A percentile compares a stretch with the other conserved stretches of the same genome.
Conservation (phyloP, 2,797 vertebrate genomes). For the Monodelphis domestica region DNA sequence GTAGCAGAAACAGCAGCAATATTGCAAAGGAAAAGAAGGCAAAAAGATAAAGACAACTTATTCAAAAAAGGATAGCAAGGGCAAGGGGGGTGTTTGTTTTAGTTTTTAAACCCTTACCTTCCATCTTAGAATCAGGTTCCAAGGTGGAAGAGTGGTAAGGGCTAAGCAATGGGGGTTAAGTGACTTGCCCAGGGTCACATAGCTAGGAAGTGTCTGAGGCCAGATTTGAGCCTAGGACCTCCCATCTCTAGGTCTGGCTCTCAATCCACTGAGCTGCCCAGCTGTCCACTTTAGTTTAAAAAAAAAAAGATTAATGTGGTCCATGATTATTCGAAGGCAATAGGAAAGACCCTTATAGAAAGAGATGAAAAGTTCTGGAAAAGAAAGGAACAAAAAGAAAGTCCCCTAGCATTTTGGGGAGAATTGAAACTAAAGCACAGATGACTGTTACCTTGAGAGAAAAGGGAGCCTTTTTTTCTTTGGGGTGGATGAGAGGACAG, state of each 20-base stretch:
- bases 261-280: too few relatives aligned
- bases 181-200: too few relatives aligned
- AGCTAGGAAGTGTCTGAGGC: too few relatives aligned
- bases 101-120: too few relatives aligned
- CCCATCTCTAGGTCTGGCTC: too few relatives aligned
- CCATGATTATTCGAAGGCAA: background rate
- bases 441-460: background rate
- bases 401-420: background rate
- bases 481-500: background rate
- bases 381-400: background rate
- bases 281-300: background rate
- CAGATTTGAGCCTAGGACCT: too few relatives aligned
- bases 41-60: background rate
- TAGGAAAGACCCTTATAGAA: background rate
- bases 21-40: background rate
- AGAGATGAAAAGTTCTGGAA: background rate
- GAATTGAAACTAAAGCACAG: background rate
- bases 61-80: background rate
- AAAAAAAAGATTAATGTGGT: background rate
- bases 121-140: too few relatives aligned
- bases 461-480: background rate
- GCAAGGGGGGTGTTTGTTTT: too few relatives aligned
- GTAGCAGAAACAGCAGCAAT: background rate
- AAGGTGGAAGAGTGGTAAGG: too few relatives aligned
- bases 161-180: too few relatives aligned